phyloP scores from a whole-genome alignment of 1,140 invertebrate species.

The Lasaia peninsularis region DNA sequence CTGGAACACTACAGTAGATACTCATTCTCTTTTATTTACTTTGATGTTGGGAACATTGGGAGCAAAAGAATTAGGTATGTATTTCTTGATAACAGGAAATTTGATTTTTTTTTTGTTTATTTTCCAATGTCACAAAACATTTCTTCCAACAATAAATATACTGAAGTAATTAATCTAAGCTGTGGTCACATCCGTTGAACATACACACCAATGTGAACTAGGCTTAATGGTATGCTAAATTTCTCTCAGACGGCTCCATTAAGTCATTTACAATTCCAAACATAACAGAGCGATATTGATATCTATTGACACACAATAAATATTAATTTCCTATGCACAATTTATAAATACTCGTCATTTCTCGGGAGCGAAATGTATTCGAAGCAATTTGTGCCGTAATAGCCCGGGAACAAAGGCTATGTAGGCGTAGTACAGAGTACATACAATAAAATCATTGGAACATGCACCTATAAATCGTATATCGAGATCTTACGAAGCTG shows the following conservation, averaged over 20 bases:
- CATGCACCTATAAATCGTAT: conserved; percentile 19
- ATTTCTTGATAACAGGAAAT: too few species aligned
- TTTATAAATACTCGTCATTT: neutral
- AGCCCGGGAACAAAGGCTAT: conserved; percentile 39
- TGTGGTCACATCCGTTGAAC: too few species aligned
- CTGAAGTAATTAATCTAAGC: too few species aligned
- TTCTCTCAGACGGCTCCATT: neutral
- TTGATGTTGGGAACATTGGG: too few species aligned
- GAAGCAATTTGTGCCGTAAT: conserved; percentile 41
- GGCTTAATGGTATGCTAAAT: neutral
- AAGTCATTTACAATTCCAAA: neutral
- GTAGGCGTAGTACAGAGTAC: conserved; percentile 50
- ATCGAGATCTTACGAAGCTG: neutral
- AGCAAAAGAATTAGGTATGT: too few species aligned
- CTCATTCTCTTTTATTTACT: too few species aligned
- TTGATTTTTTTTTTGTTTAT: too few species aligned
- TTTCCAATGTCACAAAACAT: too few species aligned
- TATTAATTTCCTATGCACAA: conserved; percentile 15
- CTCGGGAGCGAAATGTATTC: conserved; percentile 20
- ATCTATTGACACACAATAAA: conserved; percentile 15
- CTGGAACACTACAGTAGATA: too few species aligned
- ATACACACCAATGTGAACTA: too few species aligned
- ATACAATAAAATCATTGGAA: conserved; percentile 52
- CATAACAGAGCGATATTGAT: neutral
- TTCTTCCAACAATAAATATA: too few species aligned